Evolutionary conservation across 2,888 invertebrate species (phyloP).

Genomic region (Drosophila subquinaria): DNA sequence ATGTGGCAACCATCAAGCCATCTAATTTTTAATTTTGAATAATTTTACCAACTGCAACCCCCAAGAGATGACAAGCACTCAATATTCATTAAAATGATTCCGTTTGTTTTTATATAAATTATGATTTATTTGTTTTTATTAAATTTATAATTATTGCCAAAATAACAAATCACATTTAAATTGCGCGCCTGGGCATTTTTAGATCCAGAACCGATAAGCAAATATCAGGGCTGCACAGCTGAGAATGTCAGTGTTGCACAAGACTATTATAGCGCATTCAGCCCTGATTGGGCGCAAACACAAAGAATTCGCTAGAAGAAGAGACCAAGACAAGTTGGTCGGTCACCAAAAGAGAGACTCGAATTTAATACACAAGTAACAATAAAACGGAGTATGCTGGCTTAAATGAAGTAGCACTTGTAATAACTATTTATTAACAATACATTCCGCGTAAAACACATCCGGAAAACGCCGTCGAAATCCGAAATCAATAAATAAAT

Average conservation of each 20-base stretch:
- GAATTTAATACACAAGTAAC: slow-evolving; percentile 8
- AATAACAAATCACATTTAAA: not conserved
- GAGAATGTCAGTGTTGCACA: slow-evolving; percentile 1
- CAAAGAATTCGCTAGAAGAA: slow-evolving; percentile 42
- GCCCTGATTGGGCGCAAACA: slow-evolving; percentile 58
- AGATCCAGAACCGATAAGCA: too few relatives aligned
- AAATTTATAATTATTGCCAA: too few relatives aligned
- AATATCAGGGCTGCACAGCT: slow-evolving; percentile 6
- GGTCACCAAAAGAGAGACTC: slow-evolving; percentile 6
- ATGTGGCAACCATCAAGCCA: too few relatives aligned
- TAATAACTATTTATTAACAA: slow-evolving; percentile 12
- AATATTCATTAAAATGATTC: too few relatives aligned
- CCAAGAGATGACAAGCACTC: too few relatives aligned
- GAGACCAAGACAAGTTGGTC: slow-evolving; percentile 18
- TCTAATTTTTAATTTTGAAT: too few relatives aligned
- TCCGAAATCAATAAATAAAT: slow-evolving; percentile 47
- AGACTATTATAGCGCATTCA: slow-evolving; percentile 17
- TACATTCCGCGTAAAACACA: slow-evolving; percentile 51
- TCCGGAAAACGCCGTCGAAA: slow-evolving; percentile 1
- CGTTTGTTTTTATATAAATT: too few relatives aligned
- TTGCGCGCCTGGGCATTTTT: too few relatives aligned
- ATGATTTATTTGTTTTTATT: too few relatives aligned
- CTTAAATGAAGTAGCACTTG: slow-evolving; percentile 14
- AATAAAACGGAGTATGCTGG: slow-evolving; percentile 42
- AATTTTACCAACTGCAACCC: too few relatives aligned